These are phyloP conservation scores for Toxotes lorentzi DNA, from an alignment of 2,797 vertebrate genomes.

Conservation along the genomic window DNA sequence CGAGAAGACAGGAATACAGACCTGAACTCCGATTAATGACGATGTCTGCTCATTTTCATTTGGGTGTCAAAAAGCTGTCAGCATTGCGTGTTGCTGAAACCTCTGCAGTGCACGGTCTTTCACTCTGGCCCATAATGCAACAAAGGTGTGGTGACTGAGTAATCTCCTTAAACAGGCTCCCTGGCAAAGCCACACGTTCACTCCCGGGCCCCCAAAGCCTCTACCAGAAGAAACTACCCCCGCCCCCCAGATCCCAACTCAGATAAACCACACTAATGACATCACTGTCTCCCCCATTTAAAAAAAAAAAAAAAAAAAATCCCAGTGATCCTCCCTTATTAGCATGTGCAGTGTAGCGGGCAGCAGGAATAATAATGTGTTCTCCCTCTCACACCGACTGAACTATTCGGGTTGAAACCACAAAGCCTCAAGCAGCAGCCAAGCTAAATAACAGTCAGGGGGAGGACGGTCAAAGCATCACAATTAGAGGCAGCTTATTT, in stretches of 20 bases:
- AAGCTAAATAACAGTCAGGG: constrained; percentile 79
- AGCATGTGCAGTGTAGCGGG: constrained; percentile 76
- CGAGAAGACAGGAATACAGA: constrained; percentile 10
- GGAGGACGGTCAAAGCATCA: constrained; percentile 78
- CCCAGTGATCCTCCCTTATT: constrained; percentile 79
- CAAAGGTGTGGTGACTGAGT: constrained; percentile 81
- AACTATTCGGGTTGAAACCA: constrained; percentile 75
- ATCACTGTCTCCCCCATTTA: constrained; percentile 71
- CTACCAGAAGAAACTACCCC: constrained; percentile 75
- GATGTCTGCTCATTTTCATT: constrained; percentile 44
- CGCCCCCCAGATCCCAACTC: constrained; percentile 73
- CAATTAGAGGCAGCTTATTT: constrained; percentile 78
- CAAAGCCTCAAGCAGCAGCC: constrained; percentile 72
- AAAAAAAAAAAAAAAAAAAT: constrained; percentile 36
- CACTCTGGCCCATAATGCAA: constrained; percentile 77
- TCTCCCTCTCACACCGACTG: constrained; percentile 69
- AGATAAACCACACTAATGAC: constrained; percentile 79
- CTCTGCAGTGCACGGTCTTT: constrained; percentile 69
- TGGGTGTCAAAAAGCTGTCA: constrained; percentile 58
- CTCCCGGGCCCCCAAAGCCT: constrained; percentile 67
- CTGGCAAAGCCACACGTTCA: constrained; percentile 70
- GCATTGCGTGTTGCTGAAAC: constrained; percentile 61
- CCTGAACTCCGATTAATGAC: constrained; percentile 3
- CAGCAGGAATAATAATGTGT: constrained; percentile 77
- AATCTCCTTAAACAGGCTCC: constrained; percentile 79